Evolutionary conservation across 2,113 vertebrate genomes (phyloP).

Genomic region (Triplophysa rosa): DNA sequence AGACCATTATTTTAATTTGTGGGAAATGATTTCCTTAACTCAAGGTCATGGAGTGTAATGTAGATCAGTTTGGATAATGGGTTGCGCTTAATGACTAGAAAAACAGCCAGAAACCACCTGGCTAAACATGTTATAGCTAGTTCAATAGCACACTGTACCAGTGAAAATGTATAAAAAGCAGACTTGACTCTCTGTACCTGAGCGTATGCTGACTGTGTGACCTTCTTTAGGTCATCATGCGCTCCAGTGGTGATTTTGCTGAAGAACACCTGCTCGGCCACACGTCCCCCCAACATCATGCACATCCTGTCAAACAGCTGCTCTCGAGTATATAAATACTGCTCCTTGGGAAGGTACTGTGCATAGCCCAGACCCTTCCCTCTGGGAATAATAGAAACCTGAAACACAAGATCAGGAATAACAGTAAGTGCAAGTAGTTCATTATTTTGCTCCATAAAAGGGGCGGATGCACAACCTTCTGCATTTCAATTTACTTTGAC

Average conservation of each 20-base stretch:
- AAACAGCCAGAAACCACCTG: neutral
- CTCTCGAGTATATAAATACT: slow-evolving; percentile 66
- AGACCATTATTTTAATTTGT: no score
- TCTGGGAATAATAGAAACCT: slow-evolving; percentile 73
- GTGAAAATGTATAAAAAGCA: neutral
- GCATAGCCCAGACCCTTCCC: slow-evolving; percentile 68
- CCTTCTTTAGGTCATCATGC: slow-evolving; percentile 70
- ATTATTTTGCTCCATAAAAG: no score
- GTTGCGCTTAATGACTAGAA: no score
- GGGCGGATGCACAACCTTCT: no score
- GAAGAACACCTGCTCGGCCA: slow-evolving; percentile 73
- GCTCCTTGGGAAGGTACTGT: slow-evolving; percentile 72
- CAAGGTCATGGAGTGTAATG: no score
- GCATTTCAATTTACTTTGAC: no score
- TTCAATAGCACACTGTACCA: neutral
- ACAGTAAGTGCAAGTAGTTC: neutral
- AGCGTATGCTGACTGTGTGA: slow-evolving; percentile 71
- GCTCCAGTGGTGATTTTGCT: slow-evolving; percentile 67
- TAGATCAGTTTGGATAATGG: no score
- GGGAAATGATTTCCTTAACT: no score
- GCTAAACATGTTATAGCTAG: neutral
- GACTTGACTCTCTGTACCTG: slow-evolving; percentile 60
- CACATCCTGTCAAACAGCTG: slow-evolving; percentile 73
- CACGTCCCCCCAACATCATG: slow-evolving; percentile 71
- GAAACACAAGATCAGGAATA: neutral